Conservation (phyloP, 2,888 invertebrate genomes). For the Sisyra terminalis region DNA sequence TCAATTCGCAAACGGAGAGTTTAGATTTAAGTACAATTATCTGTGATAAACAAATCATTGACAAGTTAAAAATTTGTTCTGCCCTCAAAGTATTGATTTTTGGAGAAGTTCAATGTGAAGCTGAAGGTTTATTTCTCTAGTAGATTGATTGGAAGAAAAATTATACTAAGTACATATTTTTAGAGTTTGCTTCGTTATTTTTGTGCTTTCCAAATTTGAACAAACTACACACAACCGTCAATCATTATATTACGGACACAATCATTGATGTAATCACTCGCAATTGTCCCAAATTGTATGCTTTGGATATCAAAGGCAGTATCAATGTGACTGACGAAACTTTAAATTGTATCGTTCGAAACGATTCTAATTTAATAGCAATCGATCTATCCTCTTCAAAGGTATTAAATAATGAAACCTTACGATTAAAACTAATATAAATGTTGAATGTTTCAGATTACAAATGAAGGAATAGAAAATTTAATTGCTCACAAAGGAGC, state of each 20-base stretch:
- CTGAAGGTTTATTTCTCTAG: not conserved
- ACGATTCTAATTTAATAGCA: slow-evolving; percentile 17
- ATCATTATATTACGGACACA: slow-evolving; percentile 30
- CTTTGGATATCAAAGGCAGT: slow-evolving; percentile 30
- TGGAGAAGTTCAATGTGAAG: slow-evolving; percentile 9
- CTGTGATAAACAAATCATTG: slow-evolving; percentile 20
- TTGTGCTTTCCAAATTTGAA: slow-evolving; percentile 17
- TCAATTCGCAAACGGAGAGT: slow-evolving; percentile 17
- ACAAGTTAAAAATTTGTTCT: slow-evolving; percentile 16
- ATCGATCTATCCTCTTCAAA: slow-evolving; percentile 23
- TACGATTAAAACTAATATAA: slow-evolving; percentile 2
- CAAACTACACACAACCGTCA: slow-evolving; percentile 18
- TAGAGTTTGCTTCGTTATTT: slow-evolving; percentile 20
- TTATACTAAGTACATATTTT: slow-evolving; percentile 7
- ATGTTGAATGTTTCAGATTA: slow-evolving; percentile 20
- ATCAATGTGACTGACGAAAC: slow-evolving; percentile 20
- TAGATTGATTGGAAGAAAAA: not conserved
- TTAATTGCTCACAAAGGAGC: slow-evolving; percentile 18
- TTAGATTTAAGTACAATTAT: slow-evolving; percentile 19
- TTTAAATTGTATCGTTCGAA: slow-evolving; percentile 16
- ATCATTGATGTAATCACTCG: slow-evolving; percentile 32
- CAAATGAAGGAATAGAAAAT: slow-evolving; percentile 19
- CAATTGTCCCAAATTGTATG: slow-evolving; percentile 28
- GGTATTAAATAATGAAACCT: slow-evolving; percentile 15
- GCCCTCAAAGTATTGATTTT: slow-evolving; percentile 19